Base-by-base conservation (phyloP, 2,797 vertebrate genomes). In the Pseudopleuronectes americanus region DNA sequence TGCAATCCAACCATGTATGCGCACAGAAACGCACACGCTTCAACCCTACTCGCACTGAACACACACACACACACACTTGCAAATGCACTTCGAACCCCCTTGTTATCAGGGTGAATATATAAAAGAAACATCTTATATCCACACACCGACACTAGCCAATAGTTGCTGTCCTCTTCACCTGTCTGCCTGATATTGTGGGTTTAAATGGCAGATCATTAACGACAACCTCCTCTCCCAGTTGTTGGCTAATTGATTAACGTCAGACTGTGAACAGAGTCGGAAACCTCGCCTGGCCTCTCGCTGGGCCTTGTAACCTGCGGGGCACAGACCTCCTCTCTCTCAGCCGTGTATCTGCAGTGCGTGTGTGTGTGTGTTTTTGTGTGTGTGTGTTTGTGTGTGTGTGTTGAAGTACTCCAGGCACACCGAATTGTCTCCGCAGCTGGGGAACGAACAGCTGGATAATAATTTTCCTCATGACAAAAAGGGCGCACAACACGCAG, bases 181-280 rank as follows among this genome's bases (percentile, higher is more conserved):
- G 75, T 81, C 75, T 68, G 56, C 66, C 74, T 81, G 68, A 45
- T 55, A 72, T 56, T 74, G 62, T 24, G 38, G 53, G 57, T 72
- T 73, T 79, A 89, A 63, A 68, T 78, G 71, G 64, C 84, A 82
- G 71, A 66, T 80, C 75, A 62, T 47, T 24, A 24, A 65, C 68
- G 76, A 71, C 80, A 77, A 69, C 57, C 78, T n/a, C 83, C 85
- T 85, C 76, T 82, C 85, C 84, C 83, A 57, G 68, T 80, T 74
- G 74, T 85, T 84, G 62, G 47, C 74, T 89, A 91, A 93, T 90
- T 92, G 89, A 91, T 90, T 89, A 84, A 89, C 82, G 87, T 84
- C 78, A 77, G 64, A 74, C 79, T 57, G 78, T 79, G 87, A 80
- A 63, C 64, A 5, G 74, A 83, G 88, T 84, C 68, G 52, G 71